phyloP scores from a whole-genome alignment of 1,140 invertebrate genomes.

The Patella vulgata region DNA sequence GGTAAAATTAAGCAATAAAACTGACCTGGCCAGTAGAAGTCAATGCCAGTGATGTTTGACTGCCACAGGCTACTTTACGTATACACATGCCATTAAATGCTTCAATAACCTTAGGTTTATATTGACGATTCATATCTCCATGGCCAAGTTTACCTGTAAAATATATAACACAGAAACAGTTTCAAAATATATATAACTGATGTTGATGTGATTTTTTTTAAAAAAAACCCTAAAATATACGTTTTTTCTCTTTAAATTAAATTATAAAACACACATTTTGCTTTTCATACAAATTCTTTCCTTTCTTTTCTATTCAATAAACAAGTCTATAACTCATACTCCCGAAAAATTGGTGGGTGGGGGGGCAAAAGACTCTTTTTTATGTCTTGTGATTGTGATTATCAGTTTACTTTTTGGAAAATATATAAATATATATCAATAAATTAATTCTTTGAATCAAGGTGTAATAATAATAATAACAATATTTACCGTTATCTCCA shows the following conservation, averaged over 20 bases:
- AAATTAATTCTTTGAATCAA: too few species aligned
- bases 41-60: slow-evolving; percentile 92
- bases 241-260: background rate
- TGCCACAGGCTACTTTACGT: slow-evolving; percentile 93
- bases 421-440: too few species aligned
- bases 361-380: too few species aligned
- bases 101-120: slow-evolving; percentile 86
- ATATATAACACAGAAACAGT: slow-evolving; percentile 8
- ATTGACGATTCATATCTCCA: slow-evolving; percentile 65
- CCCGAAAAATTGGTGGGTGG: too few species aligned
- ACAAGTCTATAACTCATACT: too few species aligned
- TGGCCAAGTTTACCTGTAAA: slow-evolving; percentile 63
- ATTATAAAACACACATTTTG: too few species aligned
- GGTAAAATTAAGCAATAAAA: too few species aligned
- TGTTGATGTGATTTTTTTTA: background rate
- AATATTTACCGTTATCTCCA: slow-evolving; percentile 61
- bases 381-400: too few species aligned
- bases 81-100: slow-evolving; percentile 87
- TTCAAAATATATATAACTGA: background rate
- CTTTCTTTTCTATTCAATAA: too few species aligned
- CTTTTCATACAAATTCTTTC: too few species aligned
- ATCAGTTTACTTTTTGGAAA: too few species aligned
- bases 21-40: slow-evolving; percentile 86
- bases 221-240: background rate
- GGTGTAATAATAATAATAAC: too few species aligned